phyloP scores from a whole-genome alignment of 64 coral and sea anemone genomes.

The Acropora tenuis region DNA sequence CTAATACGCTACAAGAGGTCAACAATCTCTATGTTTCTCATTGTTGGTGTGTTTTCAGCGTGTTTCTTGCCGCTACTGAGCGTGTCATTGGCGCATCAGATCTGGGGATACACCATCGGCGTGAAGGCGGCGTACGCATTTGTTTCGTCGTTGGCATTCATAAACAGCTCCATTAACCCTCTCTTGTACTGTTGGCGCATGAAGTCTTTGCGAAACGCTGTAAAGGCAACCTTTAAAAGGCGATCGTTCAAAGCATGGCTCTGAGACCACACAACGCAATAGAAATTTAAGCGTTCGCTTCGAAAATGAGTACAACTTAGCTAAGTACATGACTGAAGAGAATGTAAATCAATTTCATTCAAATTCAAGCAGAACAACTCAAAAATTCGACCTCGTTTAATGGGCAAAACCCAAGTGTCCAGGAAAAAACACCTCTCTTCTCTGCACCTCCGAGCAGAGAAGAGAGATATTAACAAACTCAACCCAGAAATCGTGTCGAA shows the following conservation, averaged over 20 bases:
- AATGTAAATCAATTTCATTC: too few species aligned
- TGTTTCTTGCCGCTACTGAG: constrained; percentile 40
- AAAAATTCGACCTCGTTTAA: too few species aligned
- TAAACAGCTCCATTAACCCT: constrained; percentile 44
- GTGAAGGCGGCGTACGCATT: constrained; percentile 8
- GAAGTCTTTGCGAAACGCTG: neutral
- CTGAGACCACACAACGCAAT: too few species aligned
- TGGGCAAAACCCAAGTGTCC: too few species aligned
- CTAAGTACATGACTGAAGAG: too few species aligned
- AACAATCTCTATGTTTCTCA: neutral
- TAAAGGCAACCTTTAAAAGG: neutral
- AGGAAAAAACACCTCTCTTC: too few species aligned
- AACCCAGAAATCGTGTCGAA: too few species aligned
- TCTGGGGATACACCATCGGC: neutral
- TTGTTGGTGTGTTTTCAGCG: constrained; percentile 25
- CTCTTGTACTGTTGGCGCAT: constrained; percentile 37
- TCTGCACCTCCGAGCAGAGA: too few species aligned
- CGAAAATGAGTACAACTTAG: too few species aligned
- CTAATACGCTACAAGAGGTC: constrained; percentile 30
- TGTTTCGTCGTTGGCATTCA: constrained; percentile 9
- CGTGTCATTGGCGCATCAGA: neutral
- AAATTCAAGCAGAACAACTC: too few species aligned
- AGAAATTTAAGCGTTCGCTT: too few species aligned
- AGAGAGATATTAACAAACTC: too few species aligned
- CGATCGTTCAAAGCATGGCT: neutral